Evolutionary conservation across 2,888 invertebrate genomes (phyloP).

Genomic region (Ennomos erosarius): DNA sequence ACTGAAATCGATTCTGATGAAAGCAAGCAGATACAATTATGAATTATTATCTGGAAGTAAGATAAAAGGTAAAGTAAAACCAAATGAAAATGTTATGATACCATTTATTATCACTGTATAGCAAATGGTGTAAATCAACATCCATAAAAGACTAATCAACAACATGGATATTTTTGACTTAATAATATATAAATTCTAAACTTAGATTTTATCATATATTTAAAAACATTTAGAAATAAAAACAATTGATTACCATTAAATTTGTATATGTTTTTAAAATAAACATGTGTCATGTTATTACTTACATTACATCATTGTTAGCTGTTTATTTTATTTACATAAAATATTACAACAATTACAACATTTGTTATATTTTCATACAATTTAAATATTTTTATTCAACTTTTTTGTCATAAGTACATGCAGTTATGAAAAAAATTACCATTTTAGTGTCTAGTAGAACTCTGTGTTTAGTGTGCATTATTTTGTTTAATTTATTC

Average conservation of each 20-base stretch:
- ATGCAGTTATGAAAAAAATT: too few species aligned
- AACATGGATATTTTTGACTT: conserved; percentile 79
- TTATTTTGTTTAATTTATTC: too few species aligned
- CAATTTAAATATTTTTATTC: conserved; percentile 2
- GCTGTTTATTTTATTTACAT: conserved; percentile 42
- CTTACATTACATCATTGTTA: conserved; percentile 60
- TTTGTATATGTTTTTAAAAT: conserved; percentile 67
- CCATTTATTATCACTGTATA: conserved; percentile 83
- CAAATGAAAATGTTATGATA: conserved; percentile 61
- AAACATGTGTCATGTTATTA: conserved; percentile 74
- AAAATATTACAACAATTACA: background rate
- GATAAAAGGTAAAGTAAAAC: conserved; percentile 28
- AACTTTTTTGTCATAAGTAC: too few species aligned
- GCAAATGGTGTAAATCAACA: conserved; percentile 84
- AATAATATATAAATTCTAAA: conserved; percentile 67
- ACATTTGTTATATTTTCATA: background rate
- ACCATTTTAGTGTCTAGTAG: too few species aligned
- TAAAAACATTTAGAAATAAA: conserved; percentile 66
- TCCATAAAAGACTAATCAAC: conserved; percentile 85
- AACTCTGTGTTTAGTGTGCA: too few species aligned
- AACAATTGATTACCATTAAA: conserved; percentile 59
- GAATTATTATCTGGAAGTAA: background rate
- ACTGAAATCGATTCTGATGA: too few species aligned
- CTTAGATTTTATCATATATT: conserved; percentile 64
- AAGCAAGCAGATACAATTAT: too few species aligned